Evolutionary conservation across 2,888 invertebrate species (phyloP).

Genomic region (Brassicogethes aeneus): DNA sequence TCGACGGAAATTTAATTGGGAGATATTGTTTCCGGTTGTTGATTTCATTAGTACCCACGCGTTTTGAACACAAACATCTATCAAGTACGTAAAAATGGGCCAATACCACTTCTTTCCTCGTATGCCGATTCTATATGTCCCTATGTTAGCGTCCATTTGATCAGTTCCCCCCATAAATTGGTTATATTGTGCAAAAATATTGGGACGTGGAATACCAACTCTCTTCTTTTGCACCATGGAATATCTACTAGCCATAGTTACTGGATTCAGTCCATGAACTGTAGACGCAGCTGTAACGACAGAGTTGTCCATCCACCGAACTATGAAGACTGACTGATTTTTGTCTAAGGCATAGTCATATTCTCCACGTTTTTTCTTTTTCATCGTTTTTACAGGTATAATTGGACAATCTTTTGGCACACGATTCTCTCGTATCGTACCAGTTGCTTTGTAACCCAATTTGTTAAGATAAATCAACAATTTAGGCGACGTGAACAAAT

Average conservation of each 20-base stretch:
- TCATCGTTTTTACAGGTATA: constrained; percentile 3
- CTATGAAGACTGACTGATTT: background rate
- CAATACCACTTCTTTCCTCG: too few relatives aligned
- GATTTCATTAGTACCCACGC: constrained; percentile 11
- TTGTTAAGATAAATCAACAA: too few relatives aligned
- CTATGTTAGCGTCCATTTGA: constrained; percentile 15
- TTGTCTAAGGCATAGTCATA: constrained; percentile 3
- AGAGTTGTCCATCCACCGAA: too few relatives aligned
- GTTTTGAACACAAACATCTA: constrained; percentile 11
- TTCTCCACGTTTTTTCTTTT: constrained; percentile 1
- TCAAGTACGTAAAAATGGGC: too few relatives aligned
- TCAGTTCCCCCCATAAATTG: constrained; percentile 20
- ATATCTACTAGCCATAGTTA: too few relatives aligned
- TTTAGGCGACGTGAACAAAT: too few relatives aligned
- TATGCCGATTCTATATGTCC: constrained; percentile 7
- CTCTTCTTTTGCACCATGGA: too few relatives aligned
- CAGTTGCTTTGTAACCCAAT: too few relatives aligned
- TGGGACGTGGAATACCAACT: constrained; percentile 15
- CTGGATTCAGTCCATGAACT: too few relatives aligned
- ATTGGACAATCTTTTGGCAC: too few relatives aligned
- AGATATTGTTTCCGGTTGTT: constrained; percentile 3
- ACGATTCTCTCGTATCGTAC: too few relatives aligned
- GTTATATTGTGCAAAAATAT: constrained; percentile 17
- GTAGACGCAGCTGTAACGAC: too few relatives aligned
- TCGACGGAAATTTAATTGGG: constrained; percentile 10